Percentiles rank a stretch among this genome's conserved stretches.
Conservation (phyloP, 53 echinoderm and acorn worm genomes). For the Hippasteria phrygiana region DNA sequence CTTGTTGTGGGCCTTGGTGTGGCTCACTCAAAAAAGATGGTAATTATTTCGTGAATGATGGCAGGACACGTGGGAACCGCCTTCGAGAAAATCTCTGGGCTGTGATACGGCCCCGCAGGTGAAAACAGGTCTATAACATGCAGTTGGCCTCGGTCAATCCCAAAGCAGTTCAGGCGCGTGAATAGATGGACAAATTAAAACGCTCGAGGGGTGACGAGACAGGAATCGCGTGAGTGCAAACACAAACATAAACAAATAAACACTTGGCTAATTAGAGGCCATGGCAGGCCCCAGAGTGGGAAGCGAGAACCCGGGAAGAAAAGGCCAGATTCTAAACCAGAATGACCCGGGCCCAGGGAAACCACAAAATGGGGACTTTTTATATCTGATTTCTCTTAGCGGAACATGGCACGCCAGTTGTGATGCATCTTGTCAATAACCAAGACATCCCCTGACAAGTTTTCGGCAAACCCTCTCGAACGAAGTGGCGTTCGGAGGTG, state of each 20-base stretch:
- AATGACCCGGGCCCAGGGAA: no score
- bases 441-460: neutral
- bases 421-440: neutral
- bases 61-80: slow-evolving; percentile 39
- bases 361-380: neutral
- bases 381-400: neutral
- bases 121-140: neutral
- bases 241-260: slow-evolving; percentile 58
- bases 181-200: slow-evolving; percentile 32
- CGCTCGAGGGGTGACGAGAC: neutral
- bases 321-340: no score
- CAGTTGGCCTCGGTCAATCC: slow-evolving; percentile 14
- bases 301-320: neutral
- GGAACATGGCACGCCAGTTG: neutral
- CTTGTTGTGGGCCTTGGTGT: neutral
- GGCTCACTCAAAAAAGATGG: slow-evolving; percentile 10
- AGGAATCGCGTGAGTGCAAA: slow-evolving; percentile 49
- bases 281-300: neutral
- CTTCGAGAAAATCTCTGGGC: slow-evolving; percentile 21
- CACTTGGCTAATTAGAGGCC: slow-evolving; percentile 57
- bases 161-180: neutral
- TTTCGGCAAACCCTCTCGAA: neutral
- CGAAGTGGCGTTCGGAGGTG: no score
- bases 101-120: slow-evolving; percentile 16
- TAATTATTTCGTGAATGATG: slow-evolving; percentile 38